phyloP scores from a whole-genome alignment of 2,888 invertebrate species.

The Drosophila paramelanica region DNA sequence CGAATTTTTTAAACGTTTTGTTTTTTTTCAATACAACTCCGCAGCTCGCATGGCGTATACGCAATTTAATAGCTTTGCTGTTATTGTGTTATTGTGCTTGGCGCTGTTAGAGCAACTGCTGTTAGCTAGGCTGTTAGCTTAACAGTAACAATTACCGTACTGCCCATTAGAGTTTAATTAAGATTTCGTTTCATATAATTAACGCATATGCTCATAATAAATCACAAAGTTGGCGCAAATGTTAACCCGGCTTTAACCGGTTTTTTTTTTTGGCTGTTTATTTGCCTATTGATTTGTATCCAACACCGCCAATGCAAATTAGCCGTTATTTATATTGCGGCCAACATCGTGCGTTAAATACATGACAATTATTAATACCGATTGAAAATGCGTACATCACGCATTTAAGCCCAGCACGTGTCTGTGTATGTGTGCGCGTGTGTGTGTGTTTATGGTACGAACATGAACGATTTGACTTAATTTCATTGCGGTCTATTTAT shows the following conservation, averaged over 20 bases:
- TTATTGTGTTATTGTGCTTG: conserved; percentile 22
- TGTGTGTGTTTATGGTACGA: background rate
- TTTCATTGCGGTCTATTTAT: background rate
- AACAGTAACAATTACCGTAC: conserved; percentile 3
- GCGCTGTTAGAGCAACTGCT: conserved; percentile 26
- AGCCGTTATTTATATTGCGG: conserved; percentile 9
- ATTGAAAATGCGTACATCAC: conserved; percentile 7
- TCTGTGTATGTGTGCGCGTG: background rate
- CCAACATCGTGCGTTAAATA: conserved; percentile 2
- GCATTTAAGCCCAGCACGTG: background rate
- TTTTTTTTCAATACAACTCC: conserved; percentile 13
- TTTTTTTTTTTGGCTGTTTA: conserved; percentile 9
- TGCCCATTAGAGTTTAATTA: conserved; percentile 19
- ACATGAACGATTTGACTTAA: background rate
- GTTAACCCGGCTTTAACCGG: conserved; percentile 12
- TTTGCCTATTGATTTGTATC: conserved; percentile 34
- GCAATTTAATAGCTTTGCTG: conserved; percentile 9
- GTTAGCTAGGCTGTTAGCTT: conserved; percentile 19
- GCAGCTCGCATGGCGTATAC: conserved; percentile 18
- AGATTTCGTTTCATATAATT: conserved; percentile 36
- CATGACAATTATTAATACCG: background rate
- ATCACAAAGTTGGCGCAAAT: conserved; percentile 9
- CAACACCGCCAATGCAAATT: conserved; percentile 37
- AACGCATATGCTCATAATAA: conserved; percentile 16
- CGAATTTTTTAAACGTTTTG: background rate